phyloP scores from a whole-genome alignment of 1,140 invertebrate genomes.

The Helicoverpa zea region DNA sequence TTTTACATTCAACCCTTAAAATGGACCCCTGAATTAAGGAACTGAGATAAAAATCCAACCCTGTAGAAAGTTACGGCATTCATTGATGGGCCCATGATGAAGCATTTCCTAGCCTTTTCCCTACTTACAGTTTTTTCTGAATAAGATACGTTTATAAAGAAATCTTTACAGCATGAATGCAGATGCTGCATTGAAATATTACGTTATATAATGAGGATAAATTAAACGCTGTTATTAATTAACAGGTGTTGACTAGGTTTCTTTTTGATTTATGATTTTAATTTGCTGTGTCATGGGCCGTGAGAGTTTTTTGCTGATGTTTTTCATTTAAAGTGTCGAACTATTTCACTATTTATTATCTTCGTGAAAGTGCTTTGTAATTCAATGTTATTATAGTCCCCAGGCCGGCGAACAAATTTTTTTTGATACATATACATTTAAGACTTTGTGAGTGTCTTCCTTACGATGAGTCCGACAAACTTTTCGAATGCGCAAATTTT shows the following conservation, averaged over 20 bases:
- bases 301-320: background rate
- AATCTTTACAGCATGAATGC: background rate
- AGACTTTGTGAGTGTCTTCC: too few relatives aligned
- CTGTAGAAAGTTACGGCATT: background rate
- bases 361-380: too few relatives aligned
- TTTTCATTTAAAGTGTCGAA: too few relatives aligned
- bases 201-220: background rate
- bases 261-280: constrained; percentile 18
- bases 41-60: background rate
- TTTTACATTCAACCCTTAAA: background rate
- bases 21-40: background rate
- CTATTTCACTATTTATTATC: too few relatives aligned
- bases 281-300: background rate
- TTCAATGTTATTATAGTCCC: too few relatives aligned
- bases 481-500: too few relatives aligned
- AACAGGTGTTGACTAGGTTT: constrained; percentile 2
- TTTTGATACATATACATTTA: too few relatives aligned
- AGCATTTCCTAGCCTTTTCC: background rate
- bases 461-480: too few relatives aligned
- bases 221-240: constrained; percentile 29
- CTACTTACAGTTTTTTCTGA: background rate
- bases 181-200: constrained; percentile 5
- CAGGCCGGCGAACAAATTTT: too few relatives aligned
- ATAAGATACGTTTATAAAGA: constrained; percentile 1
- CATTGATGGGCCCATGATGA: background rate